phyloP scores from a whole-genome alignment of 2,113 vertebrate species.

The Neodon shergylaensis region DNA sequence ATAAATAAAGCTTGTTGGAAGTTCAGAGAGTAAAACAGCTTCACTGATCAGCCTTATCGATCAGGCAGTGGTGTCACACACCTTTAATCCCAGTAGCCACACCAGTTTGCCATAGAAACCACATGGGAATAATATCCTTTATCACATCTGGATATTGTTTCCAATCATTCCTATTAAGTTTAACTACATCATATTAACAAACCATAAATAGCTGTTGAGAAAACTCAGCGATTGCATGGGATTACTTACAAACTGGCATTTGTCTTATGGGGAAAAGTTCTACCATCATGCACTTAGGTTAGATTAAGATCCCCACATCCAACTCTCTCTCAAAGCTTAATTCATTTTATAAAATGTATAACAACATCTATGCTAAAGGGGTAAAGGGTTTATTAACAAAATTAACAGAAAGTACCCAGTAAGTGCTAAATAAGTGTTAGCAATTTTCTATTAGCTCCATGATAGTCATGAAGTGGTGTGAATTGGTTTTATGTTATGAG shows the following conservation, averaged over 20 bases:
- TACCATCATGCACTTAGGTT: not conserved
- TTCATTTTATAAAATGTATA: not conserved
- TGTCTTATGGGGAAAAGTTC: accelerated
- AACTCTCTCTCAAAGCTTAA: not conserved
- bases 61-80: too few relatives aligned
- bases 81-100: too few relatives aligned
- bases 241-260: accelerated
- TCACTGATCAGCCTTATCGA: too few relatives aligned
- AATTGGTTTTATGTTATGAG: not conserved
- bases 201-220: not conserved
- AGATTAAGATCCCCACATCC: not conserved
- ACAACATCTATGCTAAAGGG: not conserved
- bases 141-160: not conserved
- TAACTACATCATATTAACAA: not conserved
- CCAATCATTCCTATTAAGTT: not conserved
- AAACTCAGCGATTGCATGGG: not conserved
- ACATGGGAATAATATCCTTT: not conserved
- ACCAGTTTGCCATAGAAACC: too few relatives aligned
- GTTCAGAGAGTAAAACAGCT: too few relatives aligned
- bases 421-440: not conserved
- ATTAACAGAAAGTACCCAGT: not conserved
- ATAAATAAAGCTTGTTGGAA: too few relatives aligned
- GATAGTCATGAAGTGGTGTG: not conserved
- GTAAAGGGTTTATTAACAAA: not conserved
- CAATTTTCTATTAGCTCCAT: not conserved